Evolutionary conservation across 1,140 invertebrate genomes (phyloP).

Genomic region (Drosophila leontia): DNA sequence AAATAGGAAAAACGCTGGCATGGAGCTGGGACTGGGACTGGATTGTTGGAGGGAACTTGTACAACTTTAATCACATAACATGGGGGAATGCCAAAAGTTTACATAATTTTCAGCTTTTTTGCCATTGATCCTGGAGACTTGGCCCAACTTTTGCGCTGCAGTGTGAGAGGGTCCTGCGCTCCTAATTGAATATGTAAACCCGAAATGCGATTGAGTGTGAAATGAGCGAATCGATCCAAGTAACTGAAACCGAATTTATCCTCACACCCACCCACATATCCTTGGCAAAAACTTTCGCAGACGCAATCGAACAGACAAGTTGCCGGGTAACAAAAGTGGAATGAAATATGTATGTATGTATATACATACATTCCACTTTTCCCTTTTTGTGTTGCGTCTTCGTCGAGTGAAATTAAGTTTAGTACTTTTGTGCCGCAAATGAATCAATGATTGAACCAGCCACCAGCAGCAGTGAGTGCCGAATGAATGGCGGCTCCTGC

Average conservation of each 20-base stretch:
- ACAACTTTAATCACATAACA: conserved; percentile 82
- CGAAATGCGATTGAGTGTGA: conserved; percentile 76
- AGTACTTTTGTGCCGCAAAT: conserved; percentile 64
- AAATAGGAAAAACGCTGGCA: conserved; percentile 49
- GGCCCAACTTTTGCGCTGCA: conserved; percentile 48
- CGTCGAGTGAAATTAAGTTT: conserved; percentile 62
- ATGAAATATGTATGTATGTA: too few species aligned
- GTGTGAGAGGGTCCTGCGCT: conserved; percentile 19
- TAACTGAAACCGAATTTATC: conserved; percentile 28
- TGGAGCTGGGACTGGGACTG: background rate
- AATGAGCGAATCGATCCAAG: conserved; percentile 54
- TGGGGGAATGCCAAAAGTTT: conserved; percentile 68
- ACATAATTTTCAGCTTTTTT: conserved; percentile 59
- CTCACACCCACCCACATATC: background rate
- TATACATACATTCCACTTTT: background rate
- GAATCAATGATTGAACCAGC: conserved; percentile 59
- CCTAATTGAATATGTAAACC: conserved; percentile 79
- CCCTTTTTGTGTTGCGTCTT: conserved; percentile 18
- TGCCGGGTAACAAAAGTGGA: conserved; percentile 24
- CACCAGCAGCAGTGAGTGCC: conserved; percentile 26
- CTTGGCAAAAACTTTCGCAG: conserved; percentile 23
- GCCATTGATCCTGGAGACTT: conserved; percentile 67
- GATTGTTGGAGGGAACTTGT: too few species aligned
- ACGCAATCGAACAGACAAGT: conserved; percentile 40
- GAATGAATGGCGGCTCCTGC: conserved; percentile 7